Evolutionary conservation across 2,888 invertebrate species (phyloP).

Genomic region (Spialia ferax): DNA sequence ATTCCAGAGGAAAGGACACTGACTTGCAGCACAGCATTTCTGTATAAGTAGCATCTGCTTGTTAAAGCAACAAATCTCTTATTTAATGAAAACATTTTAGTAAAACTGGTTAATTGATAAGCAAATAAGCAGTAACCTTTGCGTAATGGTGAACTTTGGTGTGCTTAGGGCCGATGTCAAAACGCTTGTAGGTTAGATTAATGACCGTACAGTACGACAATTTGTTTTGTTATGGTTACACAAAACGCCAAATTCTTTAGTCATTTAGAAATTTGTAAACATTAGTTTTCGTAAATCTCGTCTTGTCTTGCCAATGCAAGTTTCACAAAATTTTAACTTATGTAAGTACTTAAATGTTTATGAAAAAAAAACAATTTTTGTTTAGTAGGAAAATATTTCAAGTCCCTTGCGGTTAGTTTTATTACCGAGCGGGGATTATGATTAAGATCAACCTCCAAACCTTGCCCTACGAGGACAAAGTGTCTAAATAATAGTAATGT

Average conservation of each 20-base stretch:
- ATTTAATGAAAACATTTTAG: background rate
- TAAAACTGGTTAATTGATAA: slow-evolving; percentile 32
- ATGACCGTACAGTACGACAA: slow-evolving; percentile 31
- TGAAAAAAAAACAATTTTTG: background rate
- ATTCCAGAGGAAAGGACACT: no score
- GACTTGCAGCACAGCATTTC: no score
- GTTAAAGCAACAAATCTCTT: background rate
- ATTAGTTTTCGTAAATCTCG: slow-evolving; percentile 12
- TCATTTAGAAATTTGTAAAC: slow-evolving; percentile 20
- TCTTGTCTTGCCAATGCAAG: background rate
- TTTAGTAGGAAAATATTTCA: slow-evolving; percentile 1
- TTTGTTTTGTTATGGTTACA: slow-evolving; percentile 36
- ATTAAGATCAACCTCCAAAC: background rate
- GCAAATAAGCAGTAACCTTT: slow-evolving; percentile 18
- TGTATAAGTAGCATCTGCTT: background rate
- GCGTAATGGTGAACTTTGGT: slow-evolving; percentile 12
- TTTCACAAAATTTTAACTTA: background rate
- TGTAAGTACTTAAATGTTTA: background rate
- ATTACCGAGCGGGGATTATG: background rate
- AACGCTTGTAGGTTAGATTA: slow-evolving; percentile 27
- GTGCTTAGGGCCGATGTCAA: slow-evolving; percentile 36
- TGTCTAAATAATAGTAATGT: background rate
- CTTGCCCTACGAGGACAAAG: slow-evolving; percentile 1
- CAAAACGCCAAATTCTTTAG: slow-evolving; percentile 15
- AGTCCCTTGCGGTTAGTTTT: slow-evolving; percentile 3